Conservation (phyloP, 2,113 vertebrate genomes). For the Oenanthe oenanthe region DNA sequence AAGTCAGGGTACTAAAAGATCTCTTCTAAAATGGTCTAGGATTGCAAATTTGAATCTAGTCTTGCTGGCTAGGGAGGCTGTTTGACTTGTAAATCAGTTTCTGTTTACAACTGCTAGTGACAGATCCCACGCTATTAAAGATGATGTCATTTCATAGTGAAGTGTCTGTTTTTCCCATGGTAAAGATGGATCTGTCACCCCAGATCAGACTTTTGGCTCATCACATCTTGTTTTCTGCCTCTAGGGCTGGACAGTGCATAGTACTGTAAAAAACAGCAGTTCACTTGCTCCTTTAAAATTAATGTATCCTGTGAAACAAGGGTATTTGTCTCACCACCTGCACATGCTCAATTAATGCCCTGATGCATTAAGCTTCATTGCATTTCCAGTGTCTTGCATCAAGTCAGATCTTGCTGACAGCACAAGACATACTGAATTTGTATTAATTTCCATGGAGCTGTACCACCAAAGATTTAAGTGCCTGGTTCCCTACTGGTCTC, state of each 20-base stretch:
- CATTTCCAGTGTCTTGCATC: background rate
- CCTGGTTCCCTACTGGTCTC: background rate
- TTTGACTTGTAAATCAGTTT: slow-evolving; percentile 40
- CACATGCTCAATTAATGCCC: background rate
- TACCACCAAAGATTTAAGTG: background rate
- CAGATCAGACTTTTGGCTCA: slow-evolving; percentile 30
- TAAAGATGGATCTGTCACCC: slow-evolving; percentile 29
- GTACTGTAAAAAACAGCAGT: background rate
- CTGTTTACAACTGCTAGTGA: slow-evolving; percentile 23
- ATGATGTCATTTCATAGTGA: slow-evolving; percentile 33
- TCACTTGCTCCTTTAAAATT: background rate
- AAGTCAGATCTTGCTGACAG: slow-evolving; percentile 2
- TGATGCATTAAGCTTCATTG: background rate
- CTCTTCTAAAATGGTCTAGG: background rate
- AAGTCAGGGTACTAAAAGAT: background rate
- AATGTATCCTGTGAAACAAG: background rate
- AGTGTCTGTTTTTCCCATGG: slow-evolving; percentile 45
- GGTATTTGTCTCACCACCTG: background rate
- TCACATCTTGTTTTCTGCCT: slow-evolving; percentile 35
- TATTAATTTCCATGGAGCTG: background rate
- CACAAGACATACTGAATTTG: background rate
- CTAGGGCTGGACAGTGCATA: background rate
- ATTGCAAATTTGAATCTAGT: background rate
- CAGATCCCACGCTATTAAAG: slow-evolving; percentile 43
- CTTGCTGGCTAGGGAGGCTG: background rate